phyloP scores from a whole-genome alignment of 2,888 invertebrate genomes.

The Tetragnatha montana region DNA sequence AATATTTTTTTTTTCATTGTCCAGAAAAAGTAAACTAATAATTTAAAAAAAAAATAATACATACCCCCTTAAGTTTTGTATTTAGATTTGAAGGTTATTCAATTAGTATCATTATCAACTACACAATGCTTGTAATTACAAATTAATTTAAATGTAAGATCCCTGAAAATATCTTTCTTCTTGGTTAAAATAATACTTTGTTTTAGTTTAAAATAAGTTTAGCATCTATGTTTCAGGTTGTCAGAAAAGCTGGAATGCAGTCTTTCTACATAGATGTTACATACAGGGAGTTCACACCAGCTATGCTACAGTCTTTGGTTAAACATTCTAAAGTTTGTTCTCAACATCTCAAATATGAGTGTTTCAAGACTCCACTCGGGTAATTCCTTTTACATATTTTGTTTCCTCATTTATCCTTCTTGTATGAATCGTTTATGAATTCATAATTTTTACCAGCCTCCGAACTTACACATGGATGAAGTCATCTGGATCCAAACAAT shows the following conservation, averaged over 20 bases:
- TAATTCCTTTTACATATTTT: constrained; percentile 32
- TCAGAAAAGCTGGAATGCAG: constrained; percentile 85
- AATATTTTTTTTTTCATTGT: no score
- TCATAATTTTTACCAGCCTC: constrained; percentile 53
- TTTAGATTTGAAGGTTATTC: no score
- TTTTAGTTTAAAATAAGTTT: not conserved
- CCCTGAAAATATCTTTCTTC: no score
- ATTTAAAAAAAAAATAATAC: no score
- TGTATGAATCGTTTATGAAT: not conserved
- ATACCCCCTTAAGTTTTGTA: no score
- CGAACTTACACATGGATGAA: constrained; percentile 73
- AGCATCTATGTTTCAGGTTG: constrained; percentile 80
- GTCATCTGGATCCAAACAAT: constrained; percentile 70
- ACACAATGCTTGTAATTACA: no score
- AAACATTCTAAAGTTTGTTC: constrained; percentile 92
- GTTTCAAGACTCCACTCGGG: constrained; percentile 90
- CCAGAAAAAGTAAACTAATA: no score
- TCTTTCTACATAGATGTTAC: constrained; percentile 91
- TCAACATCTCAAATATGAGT: constrained; percentile 92
- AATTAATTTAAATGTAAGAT: no score
- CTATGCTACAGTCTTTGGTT: constrained; percentile 92
- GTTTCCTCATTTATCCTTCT: not conserved
- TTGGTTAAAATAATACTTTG: not conserved
- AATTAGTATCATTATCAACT: no score
- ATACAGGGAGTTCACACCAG: constrained; percentile 91